Conservation (phyloP, 1,140 invertebrate genomes). For the Panagrolaimus sp. region DNA sequence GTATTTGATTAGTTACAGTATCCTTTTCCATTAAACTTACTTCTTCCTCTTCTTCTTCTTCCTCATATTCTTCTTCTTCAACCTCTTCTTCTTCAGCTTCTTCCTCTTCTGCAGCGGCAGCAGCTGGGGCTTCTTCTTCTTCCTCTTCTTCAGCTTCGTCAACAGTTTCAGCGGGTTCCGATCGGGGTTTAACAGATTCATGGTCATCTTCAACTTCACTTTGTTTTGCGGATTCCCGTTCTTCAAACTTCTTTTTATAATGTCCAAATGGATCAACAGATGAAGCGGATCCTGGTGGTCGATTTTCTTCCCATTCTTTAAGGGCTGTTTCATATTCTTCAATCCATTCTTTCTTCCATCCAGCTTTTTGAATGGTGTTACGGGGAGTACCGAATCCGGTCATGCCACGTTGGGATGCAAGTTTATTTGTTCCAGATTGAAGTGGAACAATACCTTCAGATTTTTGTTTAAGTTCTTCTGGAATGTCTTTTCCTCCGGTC, state of each 20-base stretch:
- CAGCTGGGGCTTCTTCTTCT: slow-evolving; percentile 34
- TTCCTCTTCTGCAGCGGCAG: slow-evolving; percentile 34
- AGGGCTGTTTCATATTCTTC: slow-evolving; percentile 57
- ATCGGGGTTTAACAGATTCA: slow-evolving; percentile 27
- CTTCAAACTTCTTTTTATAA: slow-evolving; percentile 58
- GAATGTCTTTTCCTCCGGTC: slow-evolving; percentile 56
- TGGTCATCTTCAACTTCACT: slow-evolving; percentile 31
- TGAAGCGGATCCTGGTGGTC: slow-evolving; percentile 54
- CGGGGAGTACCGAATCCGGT: slow-evolving; percentile 59
- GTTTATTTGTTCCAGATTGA: slow-evolving; percentile 57
- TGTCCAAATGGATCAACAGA: slow-evolving; percentile 40
- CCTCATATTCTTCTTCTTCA: slow-evolving; percentile 49
- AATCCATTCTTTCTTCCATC: slow-evolving; percentile 60
- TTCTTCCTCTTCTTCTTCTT: slow-evolving; percentile 51
- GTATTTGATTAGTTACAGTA: background rate
- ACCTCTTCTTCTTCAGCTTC: slow-evolving; percentile 48
- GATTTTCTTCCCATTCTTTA: slow-evolving; percentile 58
- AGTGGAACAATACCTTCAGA: slow-evolving; percentile 52
- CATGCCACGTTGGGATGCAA: slow-evolving; percentile 57
- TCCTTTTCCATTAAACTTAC: slow-evolving; percentile 21
- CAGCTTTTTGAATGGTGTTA: slow-evolving; percentile 47
- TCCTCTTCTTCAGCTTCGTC: slow-evolving; percentile 42
- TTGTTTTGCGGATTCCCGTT: slow-evolving; percentile 36
- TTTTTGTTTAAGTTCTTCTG: slow-evolving; percentile 53
- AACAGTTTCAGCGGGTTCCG: slow-evolving; percentile 30